Conservation (phyloP, 2,113 vertebrate species). For the Herpailurus yagouaroundi region DNA sequence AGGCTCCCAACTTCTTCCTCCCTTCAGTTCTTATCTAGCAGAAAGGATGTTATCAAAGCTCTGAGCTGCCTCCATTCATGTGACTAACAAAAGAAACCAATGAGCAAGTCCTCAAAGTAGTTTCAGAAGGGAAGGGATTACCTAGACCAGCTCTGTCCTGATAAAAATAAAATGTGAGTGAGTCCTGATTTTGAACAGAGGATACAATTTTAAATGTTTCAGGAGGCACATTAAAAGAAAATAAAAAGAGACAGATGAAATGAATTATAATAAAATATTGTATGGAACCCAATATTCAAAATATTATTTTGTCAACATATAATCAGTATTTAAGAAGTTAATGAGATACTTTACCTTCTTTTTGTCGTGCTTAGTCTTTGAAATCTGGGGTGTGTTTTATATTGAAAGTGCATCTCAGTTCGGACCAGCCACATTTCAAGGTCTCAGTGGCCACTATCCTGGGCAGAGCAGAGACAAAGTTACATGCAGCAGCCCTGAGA, state of each 20-base stretch:
- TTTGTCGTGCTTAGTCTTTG: neutral
- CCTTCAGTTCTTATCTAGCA: neutral
- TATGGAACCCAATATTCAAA: neutral
- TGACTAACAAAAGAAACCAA: neutral
- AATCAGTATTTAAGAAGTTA: neutral
- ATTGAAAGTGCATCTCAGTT: neutral
- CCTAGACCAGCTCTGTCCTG: neutral
- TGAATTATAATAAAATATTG: neutral
- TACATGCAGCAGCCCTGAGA: neutral
- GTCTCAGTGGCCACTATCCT: neutral
- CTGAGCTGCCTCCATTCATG: neutral
- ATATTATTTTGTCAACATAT: neutral
- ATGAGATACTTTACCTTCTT: neutral
- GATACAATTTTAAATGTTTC: neutral
- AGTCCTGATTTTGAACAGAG: neutral
- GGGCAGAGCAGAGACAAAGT: neutral
- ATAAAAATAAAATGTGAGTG: neutral
- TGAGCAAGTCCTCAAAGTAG: neutral
- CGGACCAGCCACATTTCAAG: neutral
- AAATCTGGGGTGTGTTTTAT: neutral
- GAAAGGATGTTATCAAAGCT: neutral
- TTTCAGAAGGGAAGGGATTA: neutral
- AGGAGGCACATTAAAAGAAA: neutral
- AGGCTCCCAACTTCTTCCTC: rapidly evolving
- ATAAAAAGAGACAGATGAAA: neutral